Conservation (phyloP, 2,888 invertebrate genomes). For the Lepidocyrtoides sp. region DNA sequence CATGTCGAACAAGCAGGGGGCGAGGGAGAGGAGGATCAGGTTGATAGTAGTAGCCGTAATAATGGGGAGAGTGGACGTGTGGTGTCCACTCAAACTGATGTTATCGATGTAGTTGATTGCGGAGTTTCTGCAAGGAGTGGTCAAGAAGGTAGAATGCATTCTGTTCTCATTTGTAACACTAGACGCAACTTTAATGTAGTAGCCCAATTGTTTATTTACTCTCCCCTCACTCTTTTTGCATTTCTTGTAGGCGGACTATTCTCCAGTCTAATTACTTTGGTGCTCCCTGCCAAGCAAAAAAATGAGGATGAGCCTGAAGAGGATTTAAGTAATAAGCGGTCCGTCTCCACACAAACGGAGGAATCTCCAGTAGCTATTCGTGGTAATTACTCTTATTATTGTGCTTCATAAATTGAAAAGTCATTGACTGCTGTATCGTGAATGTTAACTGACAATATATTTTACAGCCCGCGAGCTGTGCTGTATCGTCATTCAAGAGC, state of each 20-base stretch:
- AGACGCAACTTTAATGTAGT: too few relatives aligned
- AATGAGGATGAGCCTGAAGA: background rate
- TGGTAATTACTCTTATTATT: conserved; percentile 75
- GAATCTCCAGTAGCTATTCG: conserved; percentile 80
- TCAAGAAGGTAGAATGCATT: background rate
- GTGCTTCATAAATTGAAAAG: too few relatives aligned
- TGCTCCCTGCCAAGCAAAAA: conserved; percentile 62
- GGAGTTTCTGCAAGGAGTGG: background rate
- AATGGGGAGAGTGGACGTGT: background rate
- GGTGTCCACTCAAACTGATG: conserved; percentile 80
- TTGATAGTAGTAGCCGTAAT: conserved; percentile 36
- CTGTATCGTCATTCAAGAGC: conserved; percentile 82
- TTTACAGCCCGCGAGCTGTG: conserved; percentile 61
- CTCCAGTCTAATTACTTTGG: conserved; percentile 76
- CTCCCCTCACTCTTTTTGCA: too few relatives aligned
- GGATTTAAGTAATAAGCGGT: conserved; percentile 26
- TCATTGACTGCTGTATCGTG: too few relatives aligned
- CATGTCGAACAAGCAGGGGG: background rate
- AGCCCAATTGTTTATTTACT: too few relatives aligned
- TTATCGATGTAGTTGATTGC: conserved; percentile 76
- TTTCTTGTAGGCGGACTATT: conserved; percentile 73
- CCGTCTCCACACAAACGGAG: conserved; percentile 81
- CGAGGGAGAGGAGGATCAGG: conserved; percentile 42
- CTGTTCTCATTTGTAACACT: background rate
- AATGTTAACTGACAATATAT: background rate